Evolutionary conservation across 2,113 vertebrate species (phyloP).

Genomic region (Sylvilagus bachmani): DNA sequence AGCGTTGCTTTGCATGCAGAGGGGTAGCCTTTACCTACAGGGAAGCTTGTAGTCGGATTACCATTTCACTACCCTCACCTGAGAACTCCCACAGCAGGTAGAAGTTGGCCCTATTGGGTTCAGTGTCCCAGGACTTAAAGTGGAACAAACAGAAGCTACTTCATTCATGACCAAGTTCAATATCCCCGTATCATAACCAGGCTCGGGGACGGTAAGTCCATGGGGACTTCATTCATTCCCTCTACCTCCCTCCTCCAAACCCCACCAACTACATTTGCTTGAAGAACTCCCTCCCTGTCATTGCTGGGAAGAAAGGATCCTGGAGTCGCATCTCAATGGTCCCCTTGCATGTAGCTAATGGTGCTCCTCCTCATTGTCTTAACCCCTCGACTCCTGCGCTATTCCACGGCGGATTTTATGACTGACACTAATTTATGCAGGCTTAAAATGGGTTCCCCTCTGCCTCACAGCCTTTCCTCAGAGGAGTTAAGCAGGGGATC

Average conservation of each 20-base stretch:
- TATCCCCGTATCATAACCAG: slow-evolving; percentile 67
- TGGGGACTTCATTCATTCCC: slow-evolving; percentile 7
- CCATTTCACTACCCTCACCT: neutral
- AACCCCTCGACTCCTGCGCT: slow-evolving; percentile 27
- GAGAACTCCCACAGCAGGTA: neutral
- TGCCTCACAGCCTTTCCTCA: neutral
- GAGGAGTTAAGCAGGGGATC: neutral
- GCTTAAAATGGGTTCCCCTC: neutral
- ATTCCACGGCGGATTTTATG: slow-evolving; percentile 45
- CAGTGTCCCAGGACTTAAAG: neutral
- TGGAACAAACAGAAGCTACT: slow-evolving; percentile 39
- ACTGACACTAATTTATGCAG: slow-evolving; percentile 62
- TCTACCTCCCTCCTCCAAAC: no score
- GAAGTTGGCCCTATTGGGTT: neutral
- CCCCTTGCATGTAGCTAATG: slow-evolving; percentile 18
- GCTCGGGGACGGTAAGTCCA: neutral
- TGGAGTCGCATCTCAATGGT: slow-evolving; percentile 28
- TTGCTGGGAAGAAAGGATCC: neutral
- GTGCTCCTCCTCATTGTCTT: slow-evolving; percentile 27
- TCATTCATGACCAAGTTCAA: slow-evolving; percentile 26
- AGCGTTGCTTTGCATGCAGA: neutral
- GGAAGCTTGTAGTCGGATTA: neutral
- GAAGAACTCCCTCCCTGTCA: neutral
- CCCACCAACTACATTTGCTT: neutral
- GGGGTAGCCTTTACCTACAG: neutral